A percentile compares a stretch with the other conserved stretches of the same genome.
Evolutionary conservation across 2,113 vertebrate genomes (phyloP).

Genomic region (Sorex araneus): DNA sequence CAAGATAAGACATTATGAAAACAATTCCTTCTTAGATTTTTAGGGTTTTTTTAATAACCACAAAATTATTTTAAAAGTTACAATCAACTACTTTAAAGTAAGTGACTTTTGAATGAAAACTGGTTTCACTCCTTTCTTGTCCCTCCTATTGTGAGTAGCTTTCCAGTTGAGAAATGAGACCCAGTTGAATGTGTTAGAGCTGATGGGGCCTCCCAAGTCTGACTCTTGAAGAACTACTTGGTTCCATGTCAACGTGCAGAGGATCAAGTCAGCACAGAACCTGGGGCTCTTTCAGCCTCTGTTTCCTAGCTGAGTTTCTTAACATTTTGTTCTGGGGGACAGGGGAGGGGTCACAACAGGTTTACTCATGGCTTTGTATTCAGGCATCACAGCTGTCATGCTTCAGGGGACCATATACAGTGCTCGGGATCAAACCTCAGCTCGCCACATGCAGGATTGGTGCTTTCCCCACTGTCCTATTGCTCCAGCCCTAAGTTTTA

Average conservation of each 20-base stretch:
- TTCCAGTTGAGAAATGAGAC: background rate
- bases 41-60: conserved; percentile 24
- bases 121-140: background rate
- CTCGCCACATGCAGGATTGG: too few species aligned
- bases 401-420: too few species aligned
- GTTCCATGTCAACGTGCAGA: background rate
- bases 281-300: background rate
- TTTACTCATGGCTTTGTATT: too few species aligned
- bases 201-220: background rate
- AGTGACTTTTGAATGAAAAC: background rate
- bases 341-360: too few species aligned
- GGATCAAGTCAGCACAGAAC: background rate
- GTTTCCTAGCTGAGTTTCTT: background rate
- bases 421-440: too few species aligned
- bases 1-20: background rate
- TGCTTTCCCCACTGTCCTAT: too few species aligned
- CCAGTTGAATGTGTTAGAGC: background rate
- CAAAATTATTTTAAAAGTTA: conserved; percentile 18
- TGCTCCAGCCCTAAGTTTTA: background rate
- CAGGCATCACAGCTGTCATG: too few species aligned
- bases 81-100: conserved; percentile 15
- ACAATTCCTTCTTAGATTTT: background rate
- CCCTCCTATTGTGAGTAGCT: background rate
- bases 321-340: background rate
- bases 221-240: background rate